Conservation (phyloP, 2,888 invertebrate species). For the Notodonta dromedarius region DNA sequence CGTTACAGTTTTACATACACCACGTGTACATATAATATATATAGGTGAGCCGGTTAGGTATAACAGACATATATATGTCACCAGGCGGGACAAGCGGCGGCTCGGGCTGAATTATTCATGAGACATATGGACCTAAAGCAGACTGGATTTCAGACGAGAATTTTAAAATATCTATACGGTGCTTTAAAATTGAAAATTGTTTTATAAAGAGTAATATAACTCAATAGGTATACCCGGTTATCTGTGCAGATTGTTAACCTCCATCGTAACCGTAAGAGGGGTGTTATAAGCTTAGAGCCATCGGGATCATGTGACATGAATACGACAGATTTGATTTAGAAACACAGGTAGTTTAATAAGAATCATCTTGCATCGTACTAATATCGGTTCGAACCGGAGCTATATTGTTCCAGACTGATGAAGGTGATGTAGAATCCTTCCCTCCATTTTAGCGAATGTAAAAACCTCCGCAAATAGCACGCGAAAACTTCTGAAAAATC, state of each 20-base stretch:
- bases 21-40: background rate
- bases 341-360: no score
- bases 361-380: no score
- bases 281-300: no score
- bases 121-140: conserved; percentile 83
- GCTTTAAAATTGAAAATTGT: conserved; percentile 76
- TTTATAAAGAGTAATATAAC: conserved; percentile 63
- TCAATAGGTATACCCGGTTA: conserved; percentile 15
- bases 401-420: background rate
- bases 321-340: no score
- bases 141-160: conserved; percentile 80
- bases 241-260: background rate
- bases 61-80: conserved; percentile 50
- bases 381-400: background rate
- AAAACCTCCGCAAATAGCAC: conserved; percentile 11
- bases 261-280: no score
- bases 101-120: conserved; percentile 78
- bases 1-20: background rate
- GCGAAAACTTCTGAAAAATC: no score
- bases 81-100: conserved; percentile 71
- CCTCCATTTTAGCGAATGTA: background rate
- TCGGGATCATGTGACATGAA: no score
- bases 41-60: conserved; percentile 34
- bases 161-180: conserved; percentile 78
- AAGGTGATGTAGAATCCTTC: background rate